Evolutionary conservation across 1,140 invertebrate genomes (phyloP), one percentile per base, ranked within the genome.

Genomic region (Drosophila takahashii): DNA sequence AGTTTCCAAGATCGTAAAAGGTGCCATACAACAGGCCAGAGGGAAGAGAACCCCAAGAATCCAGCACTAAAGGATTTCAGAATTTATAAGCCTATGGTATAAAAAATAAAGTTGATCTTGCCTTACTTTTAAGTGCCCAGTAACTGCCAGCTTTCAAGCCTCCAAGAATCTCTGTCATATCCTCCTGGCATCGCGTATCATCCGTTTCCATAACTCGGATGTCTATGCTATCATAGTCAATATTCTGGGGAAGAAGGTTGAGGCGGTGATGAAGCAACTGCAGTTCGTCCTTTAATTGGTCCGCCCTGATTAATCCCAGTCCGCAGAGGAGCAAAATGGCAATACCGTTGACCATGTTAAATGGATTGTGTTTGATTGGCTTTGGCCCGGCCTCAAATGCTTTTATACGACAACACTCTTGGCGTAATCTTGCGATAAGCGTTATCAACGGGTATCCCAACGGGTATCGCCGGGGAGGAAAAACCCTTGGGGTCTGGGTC

Each of bases 1-100:
- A 87, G 41, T 90, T 80, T 3, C 83, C 85, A 26, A 90, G 39
- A 37, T 86, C 57, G 57, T 72, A 44, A 57, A 48, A 34, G 15
- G 59, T 52, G 0, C 65, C 65, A 11, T 44, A 32, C 2, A 69
- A 6, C 15, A 69, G n/a, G 5, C 65, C 48, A 3, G 48, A 54
- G 10, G 66, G 66, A 11, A 67, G 8, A 9, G 60, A 66, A n/a
- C 77, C 74, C 84, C 80, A 90, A 0, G 80, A 51, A 56, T 90
- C 75, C 7, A 89, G n/a, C 64, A 84, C 83, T 87, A 22, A 0
- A n/a, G 11, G 1, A 15, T 41, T 26, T 10, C 8, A 3, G 15
- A 41, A 8, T 58, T 3, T 9, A 9, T 16, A 16, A 26, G 9
- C 8, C 51, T 2, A 1, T 11, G 3, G 18, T 10, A 8, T 1